Evolutionary conservation across 2,113 vertebrate genomes (phyloP), one percentile per base, ranked within the genome.

Genomic region (Hyla sarda): DNA sequence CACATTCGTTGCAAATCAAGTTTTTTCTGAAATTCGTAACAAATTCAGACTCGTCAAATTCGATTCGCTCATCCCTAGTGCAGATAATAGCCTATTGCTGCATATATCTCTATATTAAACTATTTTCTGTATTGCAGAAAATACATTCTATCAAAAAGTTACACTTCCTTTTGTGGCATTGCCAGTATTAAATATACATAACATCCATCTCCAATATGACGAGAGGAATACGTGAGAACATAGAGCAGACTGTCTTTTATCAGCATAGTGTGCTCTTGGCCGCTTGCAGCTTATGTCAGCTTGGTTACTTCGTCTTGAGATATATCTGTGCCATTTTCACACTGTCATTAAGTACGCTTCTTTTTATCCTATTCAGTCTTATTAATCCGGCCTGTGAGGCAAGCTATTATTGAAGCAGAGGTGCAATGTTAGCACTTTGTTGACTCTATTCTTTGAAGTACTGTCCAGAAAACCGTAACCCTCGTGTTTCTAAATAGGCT

Each of bases 381-480:
- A 41, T 60, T 47, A 75, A 75, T 76, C 71, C 54, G 23, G 48
- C 14, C 23, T 45, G 34, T 54, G 71, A 74, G 71, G 65, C 72
- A 48, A 62, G 23, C 82, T 54, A 84, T 84, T 74, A 84, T 62
- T 28, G 25, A 37, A 65, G 30, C 47, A 14, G 54, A 84, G 72
- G 50, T 60, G 25, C 56, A 74, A 75, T 62, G 82, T 72, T 56
- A 83, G 71, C 71, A 41, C 82, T 62, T 21, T 62, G 72, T 50
- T 48, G 37, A 48, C 83, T 60, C 52, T 62, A 58, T 75, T 58
- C 83, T 84, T 84, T 84, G 83, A 75, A 84, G 72, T 62, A 19
- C 30, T 65, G 73, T 76, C 73, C 56, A 45, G 34, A 13, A 73
- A 75, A 77, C 48, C 37, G 16, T 79, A 28, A 69, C 60, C 76